These are phyloP conservation scores for Campylorhamphus procurvoides DNA, from an alignment of 2,113 vertebrate species.

Conservation along the genomic window DNA sequence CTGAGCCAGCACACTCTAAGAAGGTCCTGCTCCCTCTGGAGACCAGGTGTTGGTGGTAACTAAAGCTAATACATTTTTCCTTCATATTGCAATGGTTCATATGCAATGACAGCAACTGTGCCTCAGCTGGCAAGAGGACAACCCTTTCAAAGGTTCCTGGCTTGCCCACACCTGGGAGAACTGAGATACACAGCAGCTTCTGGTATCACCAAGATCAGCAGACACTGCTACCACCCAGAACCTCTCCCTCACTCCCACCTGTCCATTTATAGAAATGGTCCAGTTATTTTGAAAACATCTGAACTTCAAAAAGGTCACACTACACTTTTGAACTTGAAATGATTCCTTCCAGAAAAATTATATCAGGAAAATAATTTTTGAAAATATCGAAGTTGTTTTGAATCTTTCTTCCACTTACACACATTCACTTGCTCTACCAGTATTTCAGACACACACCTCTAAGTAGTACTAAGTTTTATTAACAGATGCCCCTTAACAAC, in stretches of 20 bases:
- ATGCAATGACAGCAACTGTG: neutral
- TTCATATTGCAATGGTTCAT: neutral
- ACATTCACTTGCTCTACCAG: neutral
- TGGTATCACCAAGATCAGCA: neutral
- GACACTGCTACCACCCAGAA: neutral
- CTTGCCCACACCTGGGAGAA: neutral
- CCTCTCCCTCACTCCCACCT: neutral
- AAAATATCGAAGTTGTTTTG: neutral
- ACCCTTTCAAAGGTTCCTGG: neutral
- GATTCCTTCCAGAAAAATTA: neutral
- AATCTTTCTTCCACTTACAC: neutral
- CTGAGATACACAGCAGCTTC: neutral
- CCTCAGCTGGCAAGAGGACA: neutral
- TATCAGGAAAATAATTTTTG: neutral
- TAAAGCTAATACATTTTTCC: neutral
- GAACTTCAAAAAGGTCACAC: neutral
- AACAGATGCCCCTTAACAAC: neutral
- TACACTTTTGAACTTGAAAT: neutral
- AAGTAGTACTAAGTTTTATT: neutral
- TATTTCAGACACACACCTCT: neutral
- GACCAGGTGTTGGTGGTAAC: neutral
- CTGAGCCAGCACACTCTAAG: neutral
- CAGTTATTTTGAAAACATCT: neutral
- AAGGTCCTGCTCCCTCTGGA: neutral
- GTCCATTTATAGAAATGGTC: neutral